These are phyloP conservation scores for Podocnemis expansa DNA, from an alignment of 2,113 vertebrate species.

Conservation along the genomic window DNA sequence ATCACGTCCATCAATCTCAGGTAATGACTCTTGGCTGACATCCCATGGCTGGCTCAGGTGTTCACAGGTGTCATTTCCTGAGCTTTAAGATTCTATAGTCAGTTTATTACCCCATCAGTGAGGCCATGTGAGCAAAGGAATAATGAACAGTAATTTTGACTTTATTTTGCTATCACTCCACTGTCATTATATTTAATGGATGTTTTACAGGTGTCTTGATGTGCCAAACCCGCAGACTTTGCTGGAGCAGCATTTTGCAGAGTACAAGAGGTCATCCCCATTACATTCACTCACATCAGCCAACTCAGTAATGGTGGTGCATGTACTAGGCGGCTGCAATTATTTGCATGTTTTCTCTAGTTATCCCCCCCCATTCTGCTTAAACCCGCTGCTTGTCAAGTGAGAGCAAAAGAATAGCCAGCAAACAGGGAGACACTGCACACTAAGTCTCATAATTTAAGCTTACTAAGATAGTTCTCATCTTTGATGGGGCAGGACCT, in stretches of 20 bases:
- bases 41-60: background rate
- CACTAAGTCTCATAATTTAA: background rate
- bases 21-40: background rate
- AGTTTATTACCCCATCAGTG: accelerated
- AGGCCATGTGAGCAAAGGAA: background rate
- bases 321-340: background rate
- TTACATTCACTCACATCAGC: accelerated
- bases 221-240: background rate
- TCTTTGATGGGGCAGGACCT: background rate
- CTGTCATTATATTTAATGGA: background rate
- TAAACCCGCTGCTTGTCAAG: background rate
- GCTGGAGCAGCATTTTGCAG: background rate
- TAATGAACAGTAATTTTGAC: background rate
- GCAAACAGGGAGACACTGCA: background rate
- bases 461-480: background rate
- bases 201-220: background rate
- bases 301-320: background rate
- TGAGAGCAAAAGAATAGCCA: background rate
- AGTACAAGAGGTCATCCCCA: background rate
- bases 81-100: accelerated
- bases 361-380: background rate
- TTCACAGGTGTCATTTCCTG: background rate
- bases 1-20: background rate
- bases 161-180: background rate
- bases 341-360: background rate